Evolutionary conservation across 2,888 invertebrate species (phyloP), one percentile per base, ranked within the genome.

Genomic region (Spilosoma lubricipeda): DNA sequence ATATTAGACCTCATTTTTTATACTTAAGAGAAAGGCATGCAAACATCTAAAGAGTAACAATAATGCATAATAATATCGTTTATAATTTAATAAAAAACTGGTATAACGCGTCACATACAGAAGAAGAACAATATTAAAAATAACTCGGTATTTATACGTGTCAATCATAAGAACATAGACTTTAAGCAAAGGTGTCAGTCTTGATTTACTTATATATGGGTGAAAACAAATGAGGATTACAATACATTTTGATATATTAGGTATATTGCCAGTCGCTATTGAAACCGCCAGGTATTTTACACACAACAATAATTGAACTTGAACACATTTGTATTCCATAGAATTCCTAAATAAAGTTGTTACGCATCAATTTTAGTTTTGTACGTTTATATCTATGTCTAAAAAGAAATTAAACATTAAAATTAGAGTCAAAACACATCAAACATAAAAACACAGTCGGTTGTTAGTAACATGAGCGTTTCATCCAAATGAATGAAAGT

Each of bases 401-500:
- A 73, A 80, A 80, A 86, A 78, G 85, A 82, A 84, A 83, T 82
- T 87, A 86, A 84, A 87, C 84, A 88, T 88, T 89, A 88, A 86
- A 88, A 85, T 77, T 78, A 79, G 73, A 83, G 77, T 77, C 74
- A 76, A 70, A 81, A 78, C 82, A 78, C 78, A 80, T 80, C 74
- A 72, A 76, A 74, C 75, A 80, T 78, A 78, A 76, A 82, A 85
- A 86, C 85, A 85, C 84, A 64, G 83, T 85, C 79, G 74, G 82
- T 72, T 67, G 80, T 77, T 77, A 79, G 80, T 81, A 80, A 85
- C 86, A 88, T 89, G 86, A 90, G 88, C 85, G 89, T 85, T 81
- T 71, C 80, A 86, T 80, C 85, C 76, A 84, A 89, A 93, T 95
- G 94, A 95, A 95, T 95, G 95, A 92, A 89, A 80, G 80, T 85